Evolutionary conservation across 2,888 invertebrate genomes (phyloP).

Genomic region (Cosmorhoe ocellata): DNA sequence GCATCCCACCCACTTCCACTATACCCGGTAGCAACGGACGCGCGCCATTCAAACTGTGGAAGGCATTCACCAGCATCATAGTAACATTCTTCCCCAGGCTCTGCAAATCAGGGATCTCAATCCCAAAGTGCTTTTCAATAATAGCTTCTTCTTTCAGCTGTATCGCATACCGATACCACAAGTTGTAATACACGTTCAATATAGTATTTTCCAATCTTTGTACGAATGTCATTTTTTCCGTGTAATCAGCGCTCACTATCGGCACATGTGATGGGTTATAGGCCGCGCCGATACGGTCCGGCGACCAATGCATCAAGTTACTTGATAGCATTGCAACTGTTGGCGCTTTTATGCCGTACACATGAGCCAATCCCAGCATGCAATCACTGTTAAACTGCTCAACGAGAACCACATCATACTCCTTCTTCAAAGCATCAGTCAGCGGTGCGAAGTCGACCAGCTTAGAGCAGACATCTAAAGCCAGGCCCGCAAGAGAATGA

Average conservation of each 20-base stretch:
- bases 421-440: constrained; percentile 56
- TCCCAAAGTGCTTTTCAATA: constrained; percentile 70
- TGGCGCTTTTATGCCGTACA: constrained; percentile 78
- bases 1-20: constrained; percentile 85
- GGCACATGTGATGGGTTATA: constrained; percentile 81
- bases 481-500: constrained; percentile 54
- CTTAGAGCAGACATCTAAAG: constrained; percentile 61
- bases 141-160: constrained; percentile 62
- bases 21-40: constrained; percentile 81
- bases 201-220: constrained; percentile 73
- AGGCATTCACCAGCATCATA: constrained; percentile 83
- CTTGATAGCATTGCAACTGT: constrained; percentile 81
- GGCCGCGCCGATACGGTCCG: constrained; percentile 65
- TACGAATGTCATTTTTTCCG: constrained; percentile 72
- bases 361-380: constrained; percentile 82
- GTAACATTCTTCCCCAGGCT: constrained; percentile 78
- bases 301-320: constrained; percentile 81
- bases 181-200: constrained; percentile 49
- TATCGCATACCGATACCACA: constrained; percentile 59
- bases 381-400: constrained; percentile 86
- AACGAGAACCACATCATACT: constrained; percentile 84
- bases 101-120: constrained; percentile 73
- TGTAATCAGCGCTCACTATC: constrained; percentile 73
- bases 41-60: constrained; percentile 82
- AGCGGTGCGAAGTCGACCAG: constrained; percentile 63